Base-by-base conservation (phyloP, 2,888 invertebrate genomes). In the Hemaris fuciformis region DNA sequence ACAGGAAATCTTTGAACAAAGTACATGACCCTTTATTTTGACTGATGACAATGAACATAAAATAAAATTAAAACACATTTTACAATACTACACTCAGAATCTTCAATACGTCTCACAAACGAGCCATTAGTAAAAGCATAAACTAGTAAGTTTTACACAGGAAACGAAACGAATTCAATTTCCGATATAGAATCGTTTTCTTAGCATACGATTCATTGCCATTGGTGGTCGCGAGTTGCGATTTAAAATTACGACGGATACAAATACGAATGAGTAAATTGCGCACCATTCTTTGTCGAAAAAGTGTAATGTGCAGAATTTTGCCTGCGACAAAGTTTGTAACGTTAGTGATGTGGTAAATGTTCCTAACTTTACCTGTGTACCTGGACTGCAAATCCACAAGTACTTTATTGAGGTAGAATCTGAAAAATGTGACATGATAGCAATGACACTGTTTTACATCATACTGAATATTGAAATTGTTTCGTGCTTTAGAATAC, bases 291-390 rank as follows among this genome's bases (percentile, higher is more conserved):
- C 73, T 75, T 80, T 76, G 76, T 66, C 66, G 70, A 74, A 73
- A 77, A 74, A 74, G 75, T 73, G 73, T 73, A 74, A 76, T 76
- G 81, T 80, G 77, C 81, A 81, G 78, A 84, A 81, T 78, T 70
- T 69, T 75, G 74, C 68, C 77, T 86, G 84, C 81, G 83, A 82
- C 80, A 87, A 87, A 89, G 84, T 88, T 88, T 31, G 38, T 31
- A 23, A 4, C 23, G 5, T 1, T 57, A 57, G 57, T n/a, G 57
- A 23, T 23, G 57, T n/a, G n/a, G 5, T 13, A 38, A 57, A 53
- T 53, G 10, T 25, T 8, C 3, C 10, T 23, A 48, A 10, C 27
- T 8, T 20, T 18, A 27, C n/a, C 25, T 18, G n/a, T 38, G 8
- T 38, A 25, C 7, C 23, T 46, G 5, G n/a, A 6, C n/a, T 7